Percentiles rank a stretch among this genome's conserved stretches.
These are phyloP conservation scores for Luscinia megarhynchos DNA, from an alignment of 2,797 vertebrate species.

Conservation along the genomic window DNA sequence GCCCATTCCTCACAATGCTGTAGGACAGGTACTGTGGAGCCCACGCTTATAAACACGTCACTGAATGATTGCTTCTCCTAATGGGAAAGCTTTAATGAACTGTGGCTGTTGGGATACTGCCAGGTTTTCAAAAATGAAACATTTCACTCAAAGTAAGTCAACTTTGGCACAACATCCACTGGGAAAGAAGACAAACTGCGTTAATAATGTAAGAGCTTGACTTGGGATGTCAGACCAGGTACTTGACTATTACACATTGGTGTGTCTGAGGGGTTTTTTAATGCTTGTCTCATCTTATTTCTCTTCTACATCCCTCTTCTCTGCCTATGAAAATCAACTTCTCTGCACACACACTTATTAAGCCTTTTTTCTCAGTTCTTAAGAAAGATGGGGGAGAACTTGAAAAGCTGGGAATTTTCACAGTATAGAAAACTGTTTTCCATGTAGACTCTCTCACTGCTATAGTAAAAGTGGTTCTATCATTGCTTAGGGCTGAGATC, in stretches of 20 bases:
- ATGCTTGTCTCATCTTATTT: background rate
- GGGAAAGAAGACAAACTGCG: background rate
- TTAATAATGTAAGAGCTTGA: slow-evolving; percentile 37
- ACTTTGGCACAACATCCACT: background rate
- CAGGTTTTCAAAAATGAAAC: slow-evolving; percentile 26
- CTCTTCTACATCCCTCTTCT: background rate
- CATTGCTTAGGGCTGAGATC: background rate
- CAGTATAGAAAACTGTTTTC: background rate
- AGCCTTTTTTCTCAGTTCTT: background rate
- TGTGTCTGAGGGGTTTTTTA: background rate
- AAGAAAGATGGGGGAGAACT: background rate
- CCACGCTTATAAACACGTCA: background rate
- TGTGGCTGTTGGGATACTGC: background rate
- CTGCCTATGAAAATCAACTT: background rate
- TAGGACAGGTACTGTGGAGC: background rate
- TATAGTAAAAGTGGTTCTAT: background rate
- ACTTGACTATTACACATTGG: background rate
- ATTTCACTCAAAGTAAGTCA: slow-evolving; percentile 9
- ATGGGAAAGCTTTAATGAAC: background rate
- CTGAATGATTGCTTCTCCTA: background rate
- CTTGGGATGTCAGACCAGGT: slow-evolving; percentile 12
- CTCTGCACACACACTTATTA: background rate
- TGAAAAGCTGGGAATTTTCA: background rate
- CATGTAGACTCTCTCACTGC: background rate
- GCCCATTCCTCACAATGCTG: background rate